Evolutionary conservation across 2,797 vertebrate genomes (phyloP).

Genomic region (Tangara arthus): DNA sequence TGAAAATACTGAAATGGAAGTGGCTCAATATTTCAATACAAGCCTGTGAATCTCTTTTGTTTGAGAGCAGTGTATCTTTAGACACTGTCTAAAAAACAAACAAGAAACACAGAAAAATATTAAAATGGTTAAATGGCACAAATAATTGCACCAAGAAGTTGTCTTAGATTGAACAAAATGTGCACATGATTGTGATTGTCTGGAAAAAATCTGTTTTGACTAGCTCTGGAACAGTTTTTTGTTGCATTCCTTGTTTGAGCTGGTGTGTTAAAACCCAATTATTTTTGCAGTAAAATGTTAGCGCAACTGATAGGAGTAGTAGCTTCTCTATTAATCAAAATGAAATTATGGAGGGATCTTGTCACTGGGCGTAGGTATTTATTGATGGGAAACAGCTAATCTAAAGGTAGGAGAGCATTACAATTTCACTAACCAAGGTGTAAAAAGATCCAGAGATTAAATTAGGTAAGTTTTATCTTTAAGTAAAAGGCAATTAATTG

Average conservation of each 20-base stretch:
- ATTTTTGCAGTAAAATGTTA: not conserved
- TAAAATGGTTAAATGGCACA: not conserved
- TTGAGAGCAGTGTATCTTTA: not conserved
- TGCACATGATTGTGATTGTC: not conserved
- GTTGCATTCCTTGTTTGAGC: not conserved
- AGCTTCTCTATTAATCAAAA: constrained; percentile 2
- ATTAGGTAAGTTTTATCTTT: not conserved
- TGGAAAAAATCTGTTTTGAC: not conserved
- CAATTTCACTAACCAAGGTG: not conserved
- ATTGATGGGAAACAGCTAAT: not conserved
- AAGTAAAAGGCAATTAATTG: not conserved
- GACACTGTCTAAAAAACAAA: not conserved
- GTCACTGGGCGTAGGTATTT: not conserved
- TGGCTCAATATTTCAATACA: not conserved
- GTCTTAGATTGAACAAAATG: not conserved
- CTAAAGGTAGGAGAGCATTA: not conserved
- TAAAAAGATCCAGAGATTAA: not conserved
- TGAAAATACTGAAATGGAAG: not conserved
- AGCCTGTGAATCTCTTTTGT: not conserved
- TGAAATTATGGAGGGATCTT: not conserved
- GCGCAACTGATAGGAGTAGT: not conserved
- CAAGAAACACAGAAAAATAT: not conserved
- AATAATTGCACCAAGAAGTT: not conserved
- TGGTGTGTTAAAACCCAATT: not conserved
- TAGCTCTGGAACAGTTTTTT: not conserved